Evolutionary conservation across 2,113 vertebrate genomes (phyloP), one percentile per base, ranked within the genome.

Genomic region (Saguinus imperator): DNA sequence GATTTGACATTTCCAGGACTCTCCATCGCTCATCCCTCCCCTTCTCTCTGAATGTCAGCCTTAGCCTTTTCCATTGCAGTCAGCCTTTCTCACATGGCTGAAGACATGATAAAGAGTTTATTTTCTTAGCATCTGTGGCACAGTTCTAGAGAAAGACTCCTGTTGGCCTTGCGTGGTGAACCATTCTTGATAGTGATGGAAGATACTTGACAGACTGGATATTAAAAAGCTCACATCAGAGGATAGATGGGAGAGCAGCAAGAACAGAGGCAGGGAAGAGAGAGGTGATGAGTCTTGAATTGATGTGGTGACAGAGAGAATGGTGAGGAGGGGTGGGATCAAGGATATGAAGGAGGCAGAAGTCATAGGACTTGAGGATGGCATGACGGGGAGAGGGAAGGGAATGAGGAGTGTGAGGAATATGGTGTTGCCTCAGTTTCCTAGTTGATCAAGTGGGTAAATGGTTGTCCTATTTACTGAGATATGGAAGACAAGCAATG

Each of bases 241-340:
- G 64, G 58, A 35, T 13, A 13, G 17, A 8, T 5, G 45, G 58
- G 40, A 79, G 5, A 3, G 27, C 10, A 43, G 16, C 3, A 5
- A 43, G 45, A 17, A 21, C 35, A 52, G 66, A 25, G 40, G 37
- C 72, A 27, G 32, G 32, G 29, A 76, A 27, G 43, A n/a, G 0
- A 32, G 35, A 12, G 25, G 68, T 1, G 2, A 11, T 58, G 79
- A 68, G 27, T n/a, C 57, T 50, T 64, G 43, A 84, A 25, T 0
- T 32, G n/a, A 18, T 29, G 20, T 4, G 18, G 70, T 11, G 35
- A 73, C 43, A 77, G 9, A 81, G 17, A 20, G 18, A 83, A 8
- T 27, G 23, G 86, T 43, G 4, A 43, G 9, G 37, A 8, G 0
- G 5, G 9, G 9, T 14, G 4, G 40, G 21, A 1, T 29, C 17